Base-by-base conservation (phyloP, 2,113 vertebrate species). In the Platichthys flesus region DNA sequence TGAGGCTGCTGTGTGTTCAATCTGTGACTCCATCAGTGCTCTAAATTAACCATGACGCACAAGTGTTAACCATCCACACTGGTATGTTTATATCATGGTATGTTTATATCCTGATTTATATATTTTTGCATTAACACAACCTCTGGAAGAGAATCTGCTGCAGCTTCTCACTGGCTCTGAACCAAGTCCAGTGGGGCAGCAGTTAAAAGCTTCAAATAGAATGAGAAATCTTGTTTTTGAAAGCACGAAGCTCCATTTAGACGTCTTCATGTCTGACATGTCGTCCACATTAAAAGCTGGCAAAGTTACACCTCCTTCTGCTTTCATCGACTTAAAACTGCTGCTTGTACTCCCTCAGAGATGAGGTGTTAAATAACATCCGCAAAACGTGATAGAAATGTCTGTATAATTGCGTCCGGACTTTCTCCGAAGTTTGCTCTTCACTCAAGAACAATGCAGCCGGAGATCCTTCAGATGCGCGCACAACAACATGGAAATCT, bases 121-220 rank as follows among this genome's bases (percentile, higher is more conserved):
- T 71, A 8, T 42, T 28, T 63, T 28, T 63, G 23, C 9, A 58
- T 23, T 3, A 45, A 67, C 51, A 14, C 28, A 37, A 26, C 52
- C 2, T 51, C 3, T 1, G 18, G 0, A 70, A 61, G 49, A 5
- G 35, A 35, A 67, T 18, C 31, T 28, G 21, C 69, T 64, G 31
- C 59, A 18, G 37, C 51, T 47, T 58, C 47, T 74, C 70, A 20
- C 5, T 8, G 51, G 42, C 14, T 51, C 28, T 49, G 14, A 67
- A 55, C 26, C 24, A 49, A 59, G 40, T 71, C 61, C 18, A 8
- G 2, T 15, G 40, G 60, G 51, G 52, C 62, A 16, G 54, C n/a
- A 2, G 20, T 24, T 21, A 16, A 51, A 8, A 13, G 18, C 54
- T 81, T 79, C 52, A 87, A 71, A 80, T 67, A 65, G 65, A 82